Conservation (phyloP, 2,888 invertebrate genomes). For the Ochropacha duplaris region DNA sequence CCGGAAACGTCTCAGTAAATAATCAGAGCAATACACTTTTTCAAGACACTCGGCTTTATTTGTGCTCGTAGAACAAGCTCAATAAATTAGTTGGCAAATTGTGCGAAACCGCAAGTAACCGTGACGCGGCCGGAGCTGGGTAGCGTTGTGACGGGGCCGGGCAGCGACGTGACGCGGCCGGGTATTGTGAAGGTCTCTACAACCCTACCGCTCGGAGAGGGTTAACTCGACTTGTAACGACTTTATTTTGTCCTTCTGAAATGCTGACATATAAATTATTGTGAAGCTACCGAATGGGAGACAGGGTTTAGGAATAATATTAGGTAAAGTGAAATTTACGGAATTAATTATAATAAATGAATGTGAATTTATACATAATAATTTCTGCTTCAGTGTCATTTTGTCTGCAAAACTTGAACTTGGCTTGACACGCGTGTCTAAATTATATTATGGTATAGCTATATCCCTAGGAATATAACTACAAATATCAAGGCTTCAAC, state of each 20-base stretch:
- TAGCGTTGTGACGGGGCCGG: not conserved
- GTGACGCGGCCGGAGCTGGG: slow-evolving; percentile 21
- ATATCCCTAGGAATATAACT: too few species aligned
- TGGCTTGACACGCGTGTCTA: too few species aligned
- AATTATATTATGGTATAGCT: too few species aligned
- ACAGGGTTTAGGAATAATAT: not conserved
- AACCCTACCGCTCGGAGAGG: slow-evolving; percentile 13
- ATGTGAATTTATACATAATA: not conserved
- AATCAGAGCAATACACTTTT: not conserved
- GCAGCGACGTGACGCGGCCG: not conserved
- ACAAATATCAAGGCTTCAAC: too few species aligned
- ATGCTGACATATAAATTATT: slow-evolving; percentile 1
- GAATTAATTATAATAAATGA: not conserved
- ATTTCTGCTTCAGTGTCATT: too few species aligned
- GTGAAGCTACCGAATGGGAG: not conserved
- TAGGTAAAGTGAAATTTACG: not conserved
- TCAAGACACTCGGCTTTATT: slow-evolving; percentile 15
- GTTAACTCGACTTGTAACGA: slow-evolving; percentile 23
- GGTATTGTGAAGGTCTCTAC: slow-evolving; percentile 2
- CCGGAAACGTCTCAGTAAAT: not conserved
- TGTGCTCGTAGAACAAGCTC: not conserved
- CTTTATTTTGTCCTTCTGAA: slow-evolving; percentile 17
- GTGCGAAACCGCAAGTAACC: slow-evolving; percentile 40
- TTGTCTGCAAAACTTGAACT: too few species aligned
- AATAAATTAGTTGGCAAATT: slow-evolving; percentile 37